phyloP scores from a whole-genome alignment of 37 sponge, comb jelly and placozoan genomes.

The Axinella damicornis region DNA sequence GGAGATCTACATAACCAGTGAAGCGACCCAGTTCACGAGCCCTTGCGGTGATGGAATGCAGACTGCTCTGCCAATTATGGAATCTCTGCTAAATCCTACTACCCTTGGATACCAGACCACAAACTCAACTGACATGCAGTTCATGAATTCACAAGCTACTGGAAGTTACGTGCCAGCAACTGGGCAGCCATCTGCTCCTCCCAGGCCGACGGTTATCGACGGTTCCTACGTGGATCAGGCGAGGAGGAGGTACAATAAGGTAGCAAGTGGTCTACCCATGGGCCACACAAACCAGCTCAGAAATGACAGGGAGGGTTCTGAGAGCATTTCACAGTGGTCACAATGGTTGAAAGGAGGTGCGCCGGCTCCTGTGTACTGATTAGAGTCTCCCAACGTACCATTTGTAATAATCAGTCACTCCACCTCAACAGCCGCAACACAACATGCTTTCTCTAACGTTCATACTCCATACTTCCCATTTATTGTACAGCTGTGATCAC shows the following conservation, averaged over 20 bases:
- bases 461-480: too few species aligned
- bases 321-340: constrained; percentile 48
- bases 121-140: too few species aligned
- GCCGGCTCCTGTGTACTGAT: constrained; percentile 41
- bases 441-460: too few species aligned
- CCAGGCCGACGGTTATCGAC: constrained; percentile 15
- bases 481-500: too few species aligned
- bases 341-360: constrained; percentile 59
- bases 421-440: too few species aligned
- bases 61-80: not conserved
- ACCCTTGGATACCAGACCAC: too few species aligned
- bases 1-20: not conserved
- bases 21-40: not conserved
- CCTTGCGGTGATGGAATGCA: not conserved
- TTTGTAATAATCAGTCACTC: too few species aligned
- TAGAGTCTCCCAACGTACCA: not conserved
- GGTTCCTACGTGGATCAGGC: not conserved
- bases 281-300: not conserved
- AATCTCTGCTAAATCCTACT: not conserved
- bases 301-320: not conserved
- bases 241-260: not conserved
- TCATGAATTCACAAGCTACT: too few species aligned
- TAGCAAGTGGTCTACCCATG: not conserved
- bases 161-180: too few species aligned
- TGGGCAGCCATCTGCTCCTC: not conserved